A percentile compares a stretch with the other conserved stretches of the same genome.
Evolutionary conservation across 2,797 vertebrate species (phyloP).

Genomic region (Enteromius unitaeniatus): DNA sequence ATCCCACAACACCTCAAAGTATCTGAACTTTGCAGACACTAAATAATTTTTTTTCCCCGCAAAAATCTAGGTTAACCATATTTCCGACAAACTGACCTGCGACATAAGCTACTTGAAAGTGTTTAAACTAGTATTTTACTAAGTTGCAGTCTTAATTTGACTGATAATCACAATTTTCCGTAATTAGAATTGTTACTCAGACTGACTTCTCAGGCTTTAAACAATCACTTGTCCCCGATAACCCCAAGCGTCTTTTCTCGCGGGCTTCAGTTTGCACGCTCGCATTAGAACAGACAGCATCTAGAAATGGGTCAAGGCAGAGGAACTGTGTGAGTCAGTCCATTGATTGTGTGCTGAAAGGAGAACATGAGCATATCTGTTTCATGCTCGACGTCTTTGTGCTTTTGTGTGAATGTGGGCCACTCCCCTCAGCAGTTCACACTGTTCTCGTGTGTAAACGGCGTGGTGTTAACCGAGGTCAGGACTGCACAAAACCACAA

Average conservation of each 20-base stretch:
- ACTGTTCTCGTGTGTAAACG: constrained; percentile 38
- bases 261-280: not conserved
- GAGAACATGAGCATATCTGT: constrained; percentile 14
- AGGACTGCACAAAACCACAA: constrained; percentile 43
- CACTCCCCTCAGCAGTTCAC: constrained; percentile 23
- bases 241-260: not conserved
- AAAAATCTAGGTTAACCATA: too few species aligned
- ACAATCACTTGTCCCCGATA: constrained; percentile 3
- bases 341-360: constrained; percentile 29
- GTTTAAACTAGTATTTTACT: too few species aligned
- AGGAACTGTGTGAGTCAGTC: constrained; percentile 15
- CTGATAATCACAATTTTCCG: not conserved
- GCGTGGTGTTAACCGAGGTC: constrained; percentile 51
- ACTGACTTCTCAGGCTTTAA: not conserved
- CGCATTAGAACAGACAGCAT: not conserved
- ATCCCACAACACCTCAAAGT: not conserved
- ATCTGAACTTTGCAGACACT: too few species aligned
- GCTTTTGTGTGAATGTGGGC: constrained; percentile 42
- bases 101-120: too few species aligned
- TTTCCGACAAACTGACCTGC: too few species aligned
- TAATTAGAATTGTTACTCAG: not conserved
- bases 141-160: too few species aligned
- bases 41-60: too few species aligned
- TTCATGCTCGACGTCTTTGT: constrained; percentile 27
- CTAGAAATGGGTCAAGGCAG: constrained; percentile 24